phyloP scores from a whole-genome alignment of 2,113 vertebrate species.

The Nyctibius bracteatus region DNA sequence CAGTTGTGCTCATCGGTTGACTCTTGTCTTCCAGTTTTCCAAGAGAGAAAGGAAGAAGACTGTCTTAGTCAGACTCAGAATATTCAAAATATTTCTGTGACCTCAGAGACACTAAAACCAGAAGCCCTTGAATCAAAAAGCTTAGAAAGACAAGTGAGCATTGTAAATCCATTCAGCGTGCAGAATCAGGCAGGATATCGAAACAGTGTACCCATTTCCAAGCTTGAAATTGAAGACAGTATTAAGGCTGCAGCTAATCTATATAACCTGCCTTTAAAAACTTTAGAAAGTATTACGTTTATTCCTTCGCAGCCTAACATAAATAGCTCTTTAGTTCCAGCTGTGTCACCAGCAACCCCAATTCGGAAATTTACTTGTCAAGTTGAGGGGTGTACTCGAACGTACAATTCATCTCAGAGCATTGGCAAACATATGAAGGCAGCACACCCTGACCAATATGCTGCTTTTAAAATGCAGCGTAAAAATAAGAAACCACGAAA shows the following conservation, averaged over 20 bases:
- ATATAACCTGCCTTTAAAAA: conserved; percentile 75
- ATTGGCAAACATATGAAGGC: conserved; percentile 96
- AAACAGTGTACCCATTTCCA: conserved; percentile 64
- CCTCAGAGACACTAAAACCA: conserved; percentile 67
- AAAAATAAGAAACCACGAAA: conserved; percentile 79
- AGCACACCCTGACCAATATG: conserved; percentile 88
- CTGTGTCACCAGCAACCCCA: conserved; percentile 62
- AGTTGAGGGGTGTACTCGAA: conserved; percentile 84
- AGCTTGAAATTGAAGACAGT: conserved; percentile 71
- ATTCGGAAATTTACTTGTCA: conserved; percentile 85
- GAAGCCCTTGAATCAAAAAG: conserved; percentile 65
- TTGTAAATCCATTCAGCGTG: conserved; percentile 63
- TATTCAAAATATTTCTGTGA: conserved; percentile 54
- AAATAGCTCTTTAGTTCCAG: conserved; percentile 55
- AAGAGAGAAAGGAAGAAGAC: conserved; percentile 62
- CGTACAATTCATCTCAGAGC: conserved; percentile 89
- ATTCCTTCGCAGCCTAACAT: conserved; percentile 58
- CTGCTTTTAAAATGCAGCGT: conserved; percentile 83
- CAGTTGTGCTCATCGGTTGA: conserved; percentile 35
- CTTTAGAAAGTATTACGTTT: conserved; percentile 71
- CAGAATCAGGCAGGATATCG: conserved; percentile 67
- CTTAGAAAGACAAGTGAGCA: conserved; percentile 68
- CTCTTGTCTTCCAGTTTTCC: conserved; percentile 67
- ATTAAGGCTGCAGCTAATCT: conserved; percentile 67
- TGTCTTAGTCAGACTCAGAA: conserved; percentile 50